These are phyloP conservation scores for Amblyopsis rosae DNA, from an alignment of 2,113 vertebrate genomes.

Conservation along the genomic window DNA sequence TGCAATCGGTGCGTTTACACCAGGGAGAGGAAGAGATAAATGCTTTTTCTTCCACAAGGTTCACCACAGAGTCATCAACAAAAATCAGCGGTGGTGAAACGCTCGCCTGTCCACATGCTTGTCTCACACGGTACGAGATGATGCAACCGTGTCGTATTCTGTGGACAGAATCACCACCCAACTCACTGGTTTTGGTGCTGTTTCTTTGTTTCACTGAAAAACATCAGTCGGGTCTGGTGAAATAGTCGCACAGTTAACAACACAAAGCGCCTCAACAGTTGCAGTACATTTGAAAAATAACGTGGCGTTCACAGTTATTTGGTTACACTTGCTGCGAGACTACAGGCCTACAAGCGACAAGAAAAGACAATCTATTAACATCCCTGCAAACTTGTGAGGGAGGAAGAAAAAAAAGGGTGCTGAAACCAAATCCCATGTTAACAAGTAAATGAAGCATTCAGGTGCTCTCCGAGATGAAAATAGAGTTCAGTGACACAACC, in stretches of 20 bases:
- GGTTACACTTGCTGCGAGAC: too few relatives aligned
- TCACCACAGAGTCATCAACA: constrained; percentile 57
- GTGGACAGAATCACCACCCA: neutral
- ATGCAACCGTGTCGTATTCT: neutral
- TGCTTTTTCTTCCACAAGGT: constrained; percentile 65
- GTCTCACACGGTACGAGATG: neutral
- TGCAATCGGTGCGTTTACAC: constrained; percentile 57
- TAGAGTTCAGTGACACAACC: too few relatives aligned
- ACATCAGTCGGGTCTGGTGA: neutral
- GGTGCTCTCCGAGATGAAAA: too few relatives aligned
- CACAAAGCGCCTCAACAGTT: neutral
- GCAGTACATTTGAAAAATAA: constrained; percentile 19
- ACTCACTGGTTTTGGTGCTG: neutral
- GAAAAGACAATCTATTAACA: too few relatives aligned
- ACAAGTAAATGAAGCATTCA: too few relatives aligned
- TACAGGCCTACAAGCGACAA: too few relatives aligned
- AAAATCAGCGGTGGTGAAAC: constrained; percentile 27
- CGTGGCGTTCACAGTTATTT: neutral
- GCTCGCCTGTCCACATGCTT: neutral
- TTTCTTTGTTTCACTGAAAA: neutral
- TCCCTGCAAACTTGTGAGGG: too few relatives aligned
- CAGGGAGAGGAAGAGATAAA: constrained; percentile 57
- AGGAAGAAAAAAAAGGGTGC: too few relatives aligned
- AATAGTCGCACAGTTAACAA: neutral
- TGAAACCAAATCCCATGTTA: too few relatives aligned